Evolutionary conservation across 2,113 vertebrate genomes (phyloP).

Genomic region (Hydrochoerus hydrochaeris): DNA sequence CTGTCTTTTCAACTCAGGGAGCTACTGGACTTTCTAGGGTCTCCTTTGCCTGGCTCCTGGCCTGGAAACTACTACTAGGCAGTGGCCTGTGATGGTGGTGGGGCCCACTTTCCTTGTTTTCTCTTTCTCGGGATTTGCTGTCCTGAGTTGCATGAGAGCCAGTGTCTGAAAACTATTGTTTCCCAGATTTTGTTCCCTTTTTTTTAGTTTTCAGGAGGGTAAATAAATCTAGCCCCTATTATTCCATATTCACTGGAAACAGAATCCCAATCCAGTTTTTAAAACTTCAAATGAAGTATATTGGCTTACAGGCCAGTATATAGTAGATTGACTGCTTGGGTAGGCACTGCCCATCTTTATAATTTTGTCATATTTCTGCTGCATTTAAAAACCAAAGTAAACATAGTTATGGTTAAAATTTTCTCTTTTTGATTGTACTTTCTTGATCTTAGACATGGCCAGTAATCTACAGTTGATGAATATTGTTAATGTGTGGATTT

Average conservation of each 20-base stretch:
- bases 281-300: neutral
- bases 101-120: neutral
- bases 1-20: neutral
- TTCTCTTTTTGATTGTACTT: neutral
- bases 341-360: neutral
- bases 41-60: neutral
- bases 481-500: neutral
- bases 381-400: neutral
- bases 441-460: neutral
- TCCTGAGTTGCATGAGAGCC: neutral
- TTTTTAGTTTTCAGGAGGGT: neutral
- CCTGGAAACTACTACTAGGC: neutral
- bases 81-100: neutral
- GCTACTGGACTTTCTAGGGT: neutral
- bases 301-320: no score
- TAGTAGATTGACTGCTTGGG: neutral
- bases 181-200: neutral
- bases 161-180: neutral
- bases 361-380: neutral
- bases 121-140: neutral
- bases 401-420: neutral
- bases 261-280: neutral
- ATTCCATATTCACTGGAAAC: neutral
- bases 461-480: neutral
- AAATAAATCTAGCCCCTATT: neutral